Evolutionary conservation across 53 echinoderm and acorn worm species (phyloP).

Genomic region (Antedon mediterranea): DNA sequence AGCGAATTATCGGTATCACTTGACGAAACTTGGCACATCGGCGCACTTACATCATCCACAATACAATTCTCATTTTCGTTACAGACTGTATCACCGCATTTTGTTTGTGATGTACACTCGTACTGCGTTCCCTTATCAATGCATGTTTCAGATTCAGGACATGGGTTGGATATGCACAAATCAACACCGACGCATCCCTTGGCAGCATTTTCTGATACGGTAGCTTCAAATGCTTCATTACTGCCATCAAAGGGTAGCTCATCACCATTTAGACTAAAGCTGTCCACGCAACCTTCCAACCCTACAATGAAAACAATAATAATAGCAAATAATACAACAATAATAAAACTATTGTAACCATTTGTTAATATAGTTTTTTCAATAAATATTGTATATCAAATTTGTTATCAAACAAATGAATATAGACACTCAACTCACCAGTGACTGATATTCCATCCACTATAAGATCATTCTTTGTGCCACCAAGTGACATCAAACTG

Average conservation of each 20-base stretch:
- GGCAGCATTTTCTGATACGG: constrained; percentile 46
- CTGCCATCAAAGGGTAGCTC: constrained; percentile 68
- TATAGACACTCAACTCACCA: constrained; percentile 20
- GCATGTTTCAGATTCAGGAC: constrained; percentile 30
- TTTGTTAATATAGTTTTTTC: too few species aligned
- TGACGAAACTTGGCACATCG: neutral
- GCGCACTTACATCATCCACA: constrained; percentile 9
- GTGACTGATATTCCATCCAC: constrained; percentile 35
- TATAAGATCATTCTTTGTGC: constrained; percentile 26
- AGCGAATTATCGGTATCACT: neutral
- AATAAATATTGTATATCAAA: too few species aligned
- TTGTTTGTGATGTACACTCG: neutral
- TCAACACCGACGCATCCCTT: constrained; percentile 33
- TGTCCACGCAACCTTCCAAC: constrained; percentile 65
- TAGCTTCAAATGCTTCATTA: constrained; percentile 61
- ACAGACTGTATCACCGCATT: neutral
- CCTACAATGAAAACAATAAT: constrained; percentile 28
- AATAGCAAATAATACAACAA: neutral
- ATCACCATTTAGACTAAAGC: constrained; percentile 53
- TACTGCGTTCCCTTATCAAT: constrained; percentile 23
- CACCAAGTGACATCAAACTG: constrained; percentile 46
- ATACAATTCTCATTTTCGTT: constrained; percentile 5
- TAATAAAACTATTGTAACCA: neutral
- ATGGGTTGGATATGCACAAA: constrained; percentile 45
- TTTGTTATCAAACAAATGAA: too few species aligned